These are phyloP conservation scores for Malurus elegans DNA, from an alignment of 2,113 vertebrate genomes.

Conservation along the genomic window DNA sequence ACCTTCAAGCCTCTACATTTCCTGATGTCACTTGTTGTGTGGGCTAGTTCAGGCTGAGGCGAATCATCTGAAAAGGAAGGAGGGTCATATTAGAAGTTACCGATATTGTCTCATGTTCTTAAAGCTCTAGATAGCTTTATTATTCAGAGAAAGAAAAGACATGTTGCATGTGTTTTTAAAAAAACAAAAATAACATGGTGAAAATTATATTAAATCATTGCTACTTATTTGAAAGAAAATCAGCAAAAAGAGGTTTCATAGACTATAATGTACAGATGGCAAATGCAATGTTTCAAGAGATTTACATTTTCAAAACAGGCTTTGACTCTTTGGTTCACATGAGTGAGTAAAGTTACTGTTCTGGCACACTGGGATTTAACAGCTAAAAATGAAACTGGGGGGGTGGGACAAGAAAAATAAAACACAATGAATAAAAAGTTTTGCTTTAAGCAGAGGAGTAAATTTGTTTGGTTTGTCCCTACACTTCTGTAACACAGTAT, in stretches of 20 bases:
- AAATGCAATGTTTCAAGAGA: background rate
- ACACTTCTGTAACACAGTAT: background rate
- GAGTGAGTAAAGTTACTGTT: background rate
- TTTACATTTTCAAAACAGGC: background rate
- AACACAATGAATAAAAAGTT: background rate
- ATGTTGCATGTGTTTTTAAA: background rate
- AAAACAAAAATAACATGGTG: background rate
- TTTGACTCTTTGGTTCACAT: background rate
- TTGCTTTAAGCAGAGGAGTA: background rate
- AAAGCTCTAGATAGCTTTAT: background rate
- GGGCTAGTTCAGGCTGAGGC: background rate
- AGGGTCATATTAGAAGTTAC: background rate
- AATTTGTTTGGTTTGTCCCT: background rate
- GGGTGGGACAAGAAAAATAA: background rate
- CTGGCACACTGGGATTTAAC: accelerated
- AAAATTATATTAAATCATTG: background rate
- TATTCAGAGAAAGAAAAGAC: background rate
- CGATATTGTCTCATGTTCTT: background rate
- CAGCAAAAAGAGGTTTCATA: background rate
- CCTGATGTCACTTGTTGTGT: background rate
- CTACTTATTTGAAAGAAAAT: background rate
- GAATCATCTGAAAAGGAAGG: background rate
- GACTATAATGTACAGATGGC: background rate
- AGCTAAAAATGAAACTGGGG: background rate
- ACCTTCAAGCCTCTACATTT: background rate